phyloP scores from a whole-genome alignment of 2,888 invertebrate genomes.

The Hydrotaea cyrtoneurina region DNA sequence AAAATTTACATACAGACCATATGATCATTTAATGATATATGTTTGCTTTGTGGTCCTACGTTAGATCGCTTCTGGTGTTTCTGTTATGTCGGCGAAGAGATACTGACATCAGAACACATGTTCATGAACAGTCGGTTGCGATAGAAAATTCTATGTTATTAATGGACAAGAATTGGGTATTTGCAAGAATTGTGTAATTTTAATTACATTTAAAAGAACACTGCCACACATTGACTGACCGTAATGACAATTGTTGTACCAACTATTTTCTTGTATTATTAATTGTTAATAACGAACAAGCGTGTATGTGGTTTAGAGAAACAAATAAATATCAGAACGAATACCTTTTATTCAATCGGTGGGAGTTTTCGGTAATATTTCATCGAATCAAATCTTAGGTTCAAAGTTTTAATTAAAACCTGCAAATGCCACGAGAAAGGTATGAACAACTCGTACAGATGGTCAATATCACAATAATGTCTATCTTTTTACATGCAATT shows the following conservation, averaged over 20 bases:
- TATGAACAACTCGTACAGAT: too few relatives aligned
- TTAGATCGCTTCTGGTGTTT: neutral
- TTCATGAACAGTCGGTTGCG: neutral
- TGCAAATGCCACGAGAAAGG: too few relatives aligned
- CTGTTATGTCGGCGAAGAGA: neutral
- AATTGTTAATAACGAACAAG: constrained; percentile 18
- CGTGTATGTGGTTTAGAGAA: neutral
- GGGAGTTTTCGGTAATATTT: constrained; percentile 10
- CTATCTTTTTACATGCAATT: too few relatives aligned
- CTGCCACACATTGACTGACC: neutral
- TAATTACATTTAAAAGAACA: constrained; percentile 8
- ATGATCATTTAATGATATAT: neutral
- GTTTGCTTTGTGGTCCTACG: neutral
- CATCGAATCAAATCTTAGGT: neutral
- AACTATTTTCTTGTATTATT: neutral
- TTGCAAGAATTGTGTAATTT: neutral
- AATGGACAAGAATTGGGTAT: neutral
- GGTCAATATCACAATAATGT: too few relatives aligned
- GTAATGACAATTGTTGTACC: neutral
- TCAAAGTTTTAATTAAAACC: constrained; percentile 9
- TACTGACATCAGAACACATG: neutral
- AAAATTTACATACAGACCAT: constrained; percentile 43
- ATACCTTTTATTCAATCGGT: neutral
- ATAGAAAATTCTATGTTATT: neutral
- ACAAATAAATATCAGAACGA: neutral